Evolutionary conservation across 2,797 vertebrate species (phyloP).

Genomic region (Garrulus glandarius): DNA sequence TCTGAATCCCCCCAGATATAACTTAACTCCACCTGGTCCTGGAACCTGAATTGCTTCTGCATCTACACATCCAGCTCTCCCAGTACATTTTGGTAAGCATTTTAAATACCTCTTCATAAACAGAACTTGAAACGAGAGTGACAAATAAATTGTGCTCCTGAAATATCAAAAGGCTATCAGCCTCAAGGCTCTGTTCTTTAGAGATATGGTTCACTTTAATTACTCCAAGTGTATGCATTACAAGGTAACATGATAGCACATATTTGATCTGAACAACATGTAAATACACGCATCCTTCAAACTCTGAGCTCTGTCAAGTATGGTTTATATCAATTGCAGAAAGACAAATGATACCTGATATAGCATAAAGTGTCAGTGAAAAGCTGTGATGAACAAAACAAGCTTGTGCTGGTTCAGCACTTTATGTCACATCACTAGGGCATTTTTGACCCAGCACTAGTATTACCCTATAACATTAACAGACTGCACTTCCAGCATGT

Average conservation of each 20-base stretch:
- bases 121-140: neutral
- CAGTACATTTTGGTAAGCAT: neutral
- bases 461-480: neutral
- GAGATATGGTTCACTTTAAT: neutral
- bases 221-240: neutral
- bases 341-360: neutral
- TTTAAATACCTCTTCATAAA: neutral
- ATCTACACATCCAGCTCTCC: neutral
- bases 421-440: neutral
- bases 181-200: neutral
- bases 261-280: neutral
- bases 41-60: neutral
- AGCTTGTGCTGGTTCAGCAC: neutral
- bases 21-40: neutral
- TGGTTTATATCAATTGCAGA: neutral
- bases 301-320: neutral
- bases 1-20: neutral
- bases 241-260: fast-evolving
- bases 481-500: neutral
- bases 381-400: neutral
- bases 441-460: neutral
- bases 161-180: neutral
- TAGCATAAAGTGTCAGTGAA: neutral
- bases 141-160: neutral
- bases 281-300: neutral